A percentile compares a stretch with the other conserved stretches of the same genome.
phyloP scores from a whole-genome alignment of 2,113 vertebrate species.

The Psilopogon haemacephalus region DNA sequence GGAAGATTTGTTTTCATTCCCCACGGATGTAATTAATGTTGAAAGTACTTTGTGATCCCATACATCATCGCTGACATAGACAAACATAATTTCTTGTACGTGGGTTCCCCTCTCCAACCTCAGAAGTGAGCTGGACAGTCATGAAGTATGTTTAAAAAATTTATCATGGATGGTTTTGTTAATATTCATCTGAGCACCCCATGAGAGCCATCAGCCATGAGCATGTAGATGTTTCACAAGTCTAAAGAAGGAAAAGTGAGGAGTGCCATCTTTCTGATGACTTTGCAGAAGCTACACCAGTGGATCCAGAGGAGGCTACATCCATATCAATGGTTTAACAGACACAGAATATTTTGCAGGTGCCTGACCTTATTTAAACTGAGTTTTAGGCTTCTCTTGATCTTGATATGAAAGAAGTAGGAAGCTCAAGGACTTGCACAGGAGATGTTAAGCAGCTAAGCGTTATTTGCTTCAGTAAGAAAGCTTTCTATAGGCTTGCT shows the following conservation, averaged over 20 bases:
- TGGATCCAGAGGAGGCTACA: neutral
- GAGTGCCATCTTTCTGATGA: neutral
- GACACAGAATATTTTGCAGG: neutral
- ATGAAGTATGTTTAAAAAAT: neutral
- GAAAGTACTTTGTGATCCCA: neutral
- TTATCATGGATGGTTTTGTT: neutral
- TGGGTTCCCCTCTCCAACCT: neutral
- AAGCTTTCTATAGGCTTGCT: neutral
- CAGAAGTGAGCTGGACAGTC: neutral
- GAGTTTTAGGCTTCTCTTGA: neutral
- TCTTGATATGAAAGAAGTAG: neutral
- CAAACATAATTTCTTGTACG: neutral
- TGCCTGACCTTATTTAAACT: neutral
- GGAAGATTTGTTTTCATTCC: neutral
- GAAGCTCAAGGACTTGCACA: neutral
- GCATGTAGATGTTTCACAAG: neutral
- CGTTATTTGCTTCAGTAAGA: fast-evolving
- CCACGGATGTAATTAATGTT: neutral
- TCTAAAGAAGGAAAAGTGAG: neutral
- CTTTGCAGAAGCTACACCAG: neutral
- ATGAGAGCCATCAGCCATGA: neutral
- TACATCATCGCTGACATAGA: neutral
- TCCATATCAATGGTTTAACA: neutral
- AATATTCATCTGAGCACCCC: neutral
- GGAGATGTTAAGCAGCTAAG: neutral